Evolutionary conservation across 2,888 invertebrate species (phyloP).

Genomic region (Drosophila rubida): DNA sequence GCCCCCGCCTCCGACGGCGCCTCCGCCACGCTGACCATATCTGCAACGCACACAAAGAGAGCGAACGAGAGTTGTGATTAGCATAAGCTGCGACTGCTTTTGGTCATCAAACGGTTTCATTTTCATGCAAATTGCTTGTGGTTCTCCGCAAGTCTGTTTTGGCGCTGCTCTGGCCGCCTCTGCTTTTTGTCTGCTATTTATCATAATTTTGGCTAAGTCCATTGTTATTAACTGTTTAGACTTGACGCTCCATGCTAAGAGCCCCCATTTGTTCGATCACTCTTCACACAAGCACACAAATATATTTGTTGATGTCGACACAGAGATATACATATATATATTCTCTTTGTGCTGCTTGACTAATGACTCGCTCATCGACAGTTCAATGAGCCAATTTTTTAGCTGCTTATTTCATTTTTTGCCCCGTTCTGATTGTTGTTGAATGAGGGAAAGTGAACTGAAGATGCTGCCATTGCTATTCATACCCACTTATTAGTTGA

Average conservation of each 20-base stretch:
- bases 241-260: slow-evolving; percentile 37
- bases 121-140: slow-evolving; percentile 57
- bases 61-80: slow-evolving; percentile 21
- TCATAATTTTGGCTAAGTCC: slow-evolving; percentile 57
- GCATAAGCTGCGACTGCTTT: slow-evolving; percentile 31
- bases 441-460: slow-evolving; percentile 53
- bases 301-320: neutral
- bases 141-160: slow-evolving; percentile 19
- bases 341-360: slow-evolving; percentile 50
- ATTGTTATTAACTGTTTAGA: slow-evolving; percentile 62
- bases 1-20: slow-evolving; percentile 68
- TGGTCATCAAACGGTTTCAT: slow-evolving; percentile 33
- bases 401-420: slow-evolving; percentile 28
- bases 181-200: slow-evolving; percentile 48
- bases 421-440: slow-evolving; percentile 29
- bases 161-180: slow-evolving; percentile 22
- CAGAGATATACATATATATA: neutral
- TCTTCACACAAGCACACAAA: slow-evolving; percentile 11
- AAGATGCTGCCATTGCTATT: slow-evolving; percentile 52
- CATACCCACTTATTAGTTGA: slow-evolving; percentile 44
- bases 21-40: slow-evolving; percentile 84
- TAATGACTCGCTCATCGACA: slow-evolving; percentile 72
- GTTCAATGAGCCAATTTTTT: slow-evolving; percentile 76
- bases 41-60: slow-evolving; percentile 43
- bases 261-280: slow-evolving; percentile 48